Conservation (phyloP, 2,797 vertebrate species). For the Scomberomorus guttatus region DNA sequence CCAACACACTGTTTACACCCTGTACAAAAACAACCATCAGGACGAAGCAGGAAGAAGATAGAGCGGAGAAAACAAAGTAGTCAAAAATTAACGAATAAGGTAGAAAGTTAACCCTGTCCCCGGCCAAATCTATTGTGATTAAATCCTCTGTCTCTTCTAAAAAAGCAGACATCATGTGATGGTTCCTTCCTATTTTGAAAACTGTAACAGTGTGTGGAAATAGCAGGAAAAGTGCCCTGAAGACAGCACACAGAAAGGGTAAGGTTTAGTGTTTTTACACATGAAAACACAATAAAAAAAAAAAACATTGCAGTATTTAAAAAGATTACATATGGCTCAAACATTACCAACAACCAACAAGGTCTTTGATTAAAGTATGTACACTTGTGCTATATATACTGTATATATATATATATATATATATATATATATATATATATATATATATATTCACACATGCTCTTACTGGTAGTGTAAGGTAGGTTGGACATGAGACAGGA, state of each 20-base stretch:
- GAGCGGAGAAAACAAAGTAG: not conserved
- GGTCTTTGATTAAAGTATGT: not conserved
- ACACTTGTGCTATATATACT: conserved; percentile 23
- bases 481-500: conserved; percentile 1
- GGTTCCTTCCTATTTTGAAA: not conserved
- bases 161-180: not conserved
- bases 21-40: conserved; percentile 49
- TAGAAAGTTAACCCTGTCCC: not conserved
- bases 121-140: not conserved
- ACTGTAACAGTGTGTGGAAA: not conserved
- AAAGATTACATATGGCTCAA: not conserved
- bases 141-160: not conserved
- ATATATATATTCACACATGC: not conserved
- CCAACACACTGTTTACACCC: conserved; percentile 38
- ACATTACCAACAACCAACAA: not conserved
- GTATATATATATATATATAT: no score
- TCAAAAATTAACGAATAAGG: not conserved
- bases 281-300: not conserved
- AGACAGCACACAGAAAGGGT: not conserved
- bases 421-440: no score
- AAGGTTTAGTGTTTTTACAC: not conserved
- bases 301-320: not conserved
- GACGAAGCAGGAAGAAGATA: not conserved
- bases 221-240: not conserved
- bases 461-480: not conserved